Conservation (phyloP, 2,888 invertebrate genomes). For the Andrena chrysosceles region DNA sequence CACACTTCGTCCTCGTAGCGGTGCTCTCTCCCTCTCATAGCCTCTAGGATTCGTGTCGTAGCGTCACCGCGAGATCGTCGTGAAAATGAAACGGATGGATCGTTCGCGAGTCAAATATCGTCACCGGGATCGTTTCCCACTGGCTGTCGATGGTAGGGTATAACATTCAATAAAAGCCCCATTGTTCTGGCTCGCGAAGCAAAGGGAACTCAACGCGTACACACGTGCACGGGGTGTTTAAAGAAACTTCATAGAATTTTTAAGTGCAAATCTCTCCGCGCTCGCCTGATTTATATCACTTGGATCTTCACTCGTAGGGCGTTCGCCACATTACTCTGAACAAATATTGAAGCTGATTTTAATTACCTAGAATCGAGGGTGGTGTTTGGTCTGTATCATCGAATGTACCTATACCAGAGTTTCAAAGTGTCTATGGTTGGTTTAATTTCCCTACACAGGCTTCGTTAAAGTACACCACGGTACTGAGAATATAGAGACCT, state of each 20-base stretch:
- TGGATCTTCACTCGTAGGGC: no score
- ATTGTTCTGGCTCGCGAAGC: constrained; percentile 37
- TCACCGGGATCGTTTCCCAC: constrained; percentile 36
- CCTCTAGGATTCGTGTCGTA: constrained; percentile 23
- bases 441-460: not conserved
- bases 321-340: not conserved
- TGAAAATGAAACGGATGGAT: constrained; percentile 48
- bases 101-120: constrained; percentile 43
- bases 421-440: not conserved
- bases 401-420: not conserved
- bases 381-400: constrained; percentile 9
- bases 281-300: no score
- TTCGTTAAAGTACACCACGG: not conserved
- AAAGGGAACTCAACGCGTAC: not conserved
- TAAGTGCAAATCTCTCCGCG: no score
- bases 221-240: not conserved
- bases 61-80: constrained; percentile 50
- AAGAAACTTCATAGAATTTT: constrained; percentile 1
- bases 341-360: not conserved
- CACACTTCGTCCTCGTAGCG: constrained; percentile 10
- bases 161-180: constrained; percentile 57
- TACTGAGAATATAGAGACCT: constrained; percentile 4
- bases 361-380: not conserved
- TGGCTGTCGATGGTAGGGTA: constrained; percentile 43
- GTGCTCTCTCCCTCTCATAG: not conserved